Evolutionary conservation across 2,888 invertebrate species (phyloP).

Genomic region (Drosophila histrio): DNA sequence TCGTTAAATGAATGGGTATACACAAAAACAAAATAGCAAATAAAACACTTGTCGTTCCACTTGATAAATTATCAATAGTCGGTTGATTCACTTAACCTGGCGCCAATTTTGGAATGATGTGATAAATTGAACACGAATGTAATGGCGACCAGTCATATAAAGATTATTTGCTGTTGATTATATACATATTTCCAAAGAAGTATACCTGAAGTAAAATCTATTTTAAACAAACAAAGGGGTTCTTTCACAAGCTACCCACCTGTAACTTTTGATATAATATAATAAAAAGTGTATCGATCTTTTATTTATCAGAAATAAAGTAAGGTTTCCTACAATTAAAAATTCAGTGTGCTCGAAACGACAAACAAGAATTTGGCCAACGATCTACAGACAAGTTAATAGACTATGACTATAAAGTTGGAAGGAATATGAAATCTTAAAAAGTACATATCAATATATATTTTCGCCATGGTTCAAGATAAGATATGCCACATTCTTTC

Average conservation of each 20-base stretch:
- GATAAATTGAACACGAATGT: background rate
- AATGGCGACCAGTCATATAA: slow-evolving; percentile 8
- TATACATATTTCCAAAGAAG: background rate
- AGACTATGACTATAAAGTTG: slow-evolving; percentile 10
- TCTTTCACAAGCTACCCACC: background rate
- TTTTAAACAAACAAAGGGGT: background rate
- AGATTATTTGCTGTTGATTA: slow-evolving; percentile 24
- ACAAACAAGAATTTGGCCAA: background rate
- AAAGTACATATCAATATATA: slow-evolving; percentile 37
- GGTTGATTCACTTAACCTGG: slow-evolving; percentile 11
- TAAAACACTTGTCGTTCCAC: slow-evolving; percentile 8
- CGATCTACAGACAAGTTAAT: slow-evolving; percentile 16
- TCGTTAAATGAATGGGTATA: background rate
- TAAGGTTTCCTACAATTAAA: background rate
- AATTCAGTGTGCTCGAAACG: background rate
- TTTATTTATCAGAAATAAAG: background rate
- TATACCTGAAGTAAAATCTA: background rate
- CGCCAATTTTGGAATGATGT: slow-evolving; percentile 17
- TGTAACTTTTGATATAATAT: background rate
- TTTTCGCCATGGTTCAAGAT: slow-evolving; percentile 46
- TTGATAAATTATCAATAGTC: slow-evolving; percentile 1
- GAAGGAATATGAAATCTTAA: slow-evolving; percentile 20
- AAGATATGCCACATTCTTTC: slow-evolving; percentile 63
- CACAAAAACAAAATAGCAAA: background rate
- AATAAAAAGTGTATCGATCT: background rate